A percentile compares a stretch with the other conserved stretches of the same genome.
These are phyloP conservation scores for Agapornis roseicollis DNA, from an alignment of 2,113 vertebrate genomes.

Conservation along the genomic window DNA sequence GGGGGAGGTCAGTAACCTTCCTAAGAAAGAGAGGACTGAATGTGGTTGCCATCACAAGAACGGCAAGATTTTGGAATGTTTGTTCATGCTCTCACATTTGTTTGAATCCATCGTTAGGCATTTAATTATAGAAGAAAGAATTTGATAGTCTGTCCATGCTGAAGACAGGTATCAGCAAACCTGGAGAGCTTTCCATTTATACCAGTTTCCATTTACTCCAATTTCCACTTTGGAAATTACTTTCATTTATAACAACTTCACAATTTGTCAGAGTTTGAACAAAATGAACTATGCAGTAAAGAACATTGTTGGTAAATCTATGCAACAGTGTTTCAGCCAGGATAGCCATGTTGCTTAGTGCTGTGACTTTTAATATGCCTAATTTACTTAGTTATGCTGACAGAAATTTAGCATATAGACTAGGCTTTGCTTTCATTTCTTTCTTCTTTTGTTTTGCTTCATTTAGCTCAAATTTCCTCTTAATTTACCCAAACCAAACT, in stretches of 20 bases:
- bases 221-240: neutral
- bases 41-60: neutral
- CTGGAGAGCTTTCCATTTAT: accelerated
- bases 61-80: neutral
- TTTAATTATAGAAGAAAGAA: neutral
- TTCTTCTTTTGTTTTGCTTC: conserved; percentile 16
- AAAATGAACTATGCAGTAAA: neutral
- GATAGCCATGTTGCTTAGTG: neutral
- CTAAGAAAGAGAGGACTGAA: neutral
- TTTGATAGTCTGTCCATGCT: neutral
- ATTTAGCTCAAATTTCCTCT: neutral
- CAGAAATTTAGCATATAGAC: neutral
- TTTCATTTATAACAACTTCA: neutral
- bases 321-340: neutral
- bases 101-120: neutral
- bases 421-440: neutral
- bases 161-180: neutral
- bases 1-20: neutral
- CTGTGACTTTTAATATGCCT: neutral
- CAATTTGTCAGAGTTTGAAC: neutral
- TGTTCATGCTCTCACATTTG: neutral
- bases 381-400: neutral
- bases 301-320: neutral
- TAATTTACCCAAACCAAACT: neutral
- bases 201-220: neutral